Conservation (phyloP, 1,140 invertebrate genomes). For the Hypothenemus hampei region DNA sequence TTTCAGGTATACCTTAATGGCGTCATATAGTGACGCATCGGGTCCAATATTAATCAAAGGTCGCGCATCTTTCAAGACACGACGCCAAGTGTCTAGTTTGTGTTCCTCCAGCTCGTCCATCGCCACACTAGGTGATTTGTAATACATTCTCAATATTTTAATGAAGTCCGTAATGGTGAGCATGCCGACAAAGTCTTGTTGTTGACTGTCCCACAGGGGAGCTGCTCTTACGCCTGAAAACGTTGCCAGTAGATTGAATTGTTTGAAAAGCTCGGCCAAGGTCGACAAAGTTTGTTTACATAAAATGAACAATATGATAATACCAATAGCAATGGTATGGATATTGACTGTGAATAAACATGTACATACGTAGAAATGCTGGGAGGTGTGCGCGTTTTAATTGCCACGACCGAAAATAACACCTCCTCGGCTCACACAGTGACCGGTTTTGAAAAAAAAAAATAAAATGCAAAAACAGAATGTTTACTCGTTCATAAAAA, state of each 20-base stretch:
- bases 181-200: slow-evolving; percentile 94
- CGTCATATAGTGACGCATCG: slow-evolving; percentile 87
- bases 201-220: slow-evolving; percentile 91
- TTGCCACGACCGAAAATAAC: neutral
- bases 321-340: too few relatives aligned
- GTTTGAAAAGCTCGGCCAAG: too few relatives aligned
- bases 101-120: slow-evolving; percentile 98
- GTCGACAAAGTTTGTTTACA: too few relatives aligned
- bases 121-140: slow-evolving; percentile 82
- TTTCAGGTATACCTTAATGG: slow-evolving; percentile 67
- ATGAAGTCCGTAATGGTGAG: slow-evolving; percentile 99
- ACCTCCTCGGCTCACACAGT: too few relatives aligned
- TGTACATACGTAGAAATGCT: too few relatives aligned
- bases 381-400: neutral
- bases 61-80: slow-evolving; percentile 73
- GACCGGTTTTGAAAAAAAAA: too few relatives aligned
- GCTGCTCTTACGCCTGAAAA: slow-evolving; percentile 83
- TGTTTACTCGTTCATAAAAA: too few relatives aligned
- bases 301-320: too few relatives aligned
- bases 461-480: too few relatives aligned
- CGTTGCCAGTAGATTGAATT: neutral
- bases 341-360: too few relatives aligned
- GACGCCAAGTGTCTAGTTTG: slow-evolving; percentile 90
- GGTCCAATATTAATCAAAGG: slow-evolving; percentile 83
- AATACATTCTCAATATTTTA: slow-evolving; percentile 96